Conservation (phyloP, 2,888 invertebrate species). For the Nymphalis polychloros region DNA sequence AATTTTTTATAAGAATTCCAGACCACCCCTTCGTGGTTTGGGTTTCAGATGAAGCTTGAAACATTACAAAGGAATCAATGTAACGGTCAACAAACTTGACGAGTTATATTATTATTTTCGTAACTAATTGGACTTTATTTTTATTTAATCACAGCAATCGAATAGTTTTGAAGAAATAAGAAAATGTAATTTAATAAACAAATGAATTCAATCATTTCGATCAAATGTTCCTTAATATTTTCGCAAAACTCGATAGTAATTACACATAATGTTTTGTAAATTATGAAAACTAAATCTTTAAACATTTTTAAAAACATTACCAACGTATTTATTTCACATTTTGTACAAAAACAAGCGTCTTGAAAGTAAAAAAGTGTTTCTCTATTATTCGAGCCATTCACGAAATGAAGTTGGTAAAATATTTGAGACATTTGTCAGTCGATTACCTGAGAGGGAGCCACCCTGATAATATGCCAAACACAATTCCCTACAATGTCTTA, state of each 20-base stretch:
- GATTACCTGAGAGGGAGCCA: constrained; percentile 73
- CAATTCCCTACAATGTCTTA: constrained; percentile 60
- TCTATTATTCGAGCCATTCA: constrained; percentile 57
- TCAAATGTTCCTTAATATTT: too few species aligned
- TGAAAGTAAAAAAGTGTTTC: constrained; percentile 40
- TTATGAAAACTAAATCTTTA: background rate
- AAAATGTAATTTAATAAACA: too few species aligned
- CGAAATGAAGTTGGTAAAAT: constrained; percentile 78
- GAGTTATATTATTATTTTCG: constrained; percentile 6
- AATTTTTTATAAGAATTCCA: constrained; percentile 65
- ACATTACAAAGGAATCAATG: constrained; percentile 35
- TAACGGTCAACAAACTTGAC: constrained; percentile 26
- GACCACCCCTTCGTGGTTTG: constrained; percentile 48
- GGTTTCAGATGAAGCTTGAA: constrained; percentile 36
- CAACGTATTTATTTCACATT: background rate
- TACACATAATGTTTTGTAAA: background rate
- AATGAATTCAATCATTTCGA: too few species aligned
- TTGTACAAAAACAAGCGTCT: constrained; percentile 22
- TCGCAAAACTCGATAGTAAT: too few species aligned
- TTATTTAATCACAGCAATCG: background rate
- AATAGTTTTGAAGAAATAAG: background rate
- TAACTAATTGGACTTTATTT: background rate
- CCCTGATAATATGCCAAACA: constrained; percentile 69
- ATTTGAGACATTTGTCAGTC: constrained; percentile 80
- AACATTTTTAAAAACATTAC: background rate